Conservation (phyloP, 2,888 invertebrate species). For the Caenorhabditis afra region DNA sequence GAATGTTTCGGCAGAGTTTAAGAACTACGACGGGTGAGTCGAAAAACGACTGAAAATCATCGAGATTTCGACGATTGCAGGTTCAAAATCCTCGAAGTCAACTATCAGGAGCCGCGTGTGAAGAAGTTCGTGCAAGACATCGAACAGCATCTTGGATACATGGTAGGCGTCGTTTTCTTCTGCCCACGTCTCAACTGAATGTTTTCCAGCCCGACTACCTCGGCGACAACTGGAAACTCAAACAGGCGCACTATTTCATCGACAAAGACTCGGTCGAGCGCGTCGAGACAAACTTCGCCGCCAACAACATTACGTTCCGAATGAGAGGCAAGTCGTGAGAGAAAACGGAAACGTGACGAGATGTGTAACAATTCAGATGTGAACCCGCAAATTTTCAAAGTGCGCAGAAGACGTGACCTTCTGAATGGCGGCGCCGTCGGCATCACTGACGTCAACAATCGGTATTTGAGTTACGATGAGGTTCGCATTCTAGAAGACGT, state of each 20-base stretch:
- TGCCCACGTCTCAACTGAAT: background rate
- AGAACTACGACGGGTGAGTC: conserved; percentile 46
- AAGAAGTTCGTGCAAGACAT: conserved; percentile 42
- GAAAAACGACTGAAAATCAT: background rate
- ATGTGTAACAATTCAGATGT: conserved; percentile 35
- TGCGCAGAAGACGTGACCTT: conserved; percentile 35
- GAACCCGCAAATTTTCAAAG: conserved; percentile 53
- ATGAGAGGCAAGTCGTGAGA: conserved; percentile 32
- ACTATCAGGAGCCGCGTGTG: conserved; percentile 29
- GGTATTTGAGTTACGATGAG: conserved; percentile 59
- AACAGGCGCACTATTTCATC: conserved; percentile 53
- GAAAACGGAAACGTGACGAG: background rate
- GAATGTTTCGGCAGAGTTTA: conserved; percentile 20
- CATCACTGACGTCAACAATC: conserved; percentile 50
- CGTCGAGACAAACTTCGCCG: conserved; percentile 19
- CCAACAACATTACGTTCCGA: conserved; percentile 47
- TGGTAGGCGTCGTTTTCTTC: conserved; percentile 14
- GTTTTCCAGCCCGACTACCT: conserved; percentile 56
- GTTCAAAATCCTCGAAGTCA: conserved; percentile 54
- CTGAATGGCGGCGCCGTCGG: conserved; percentile 16
- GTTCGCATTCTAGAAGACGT: conserved; percentile 7
- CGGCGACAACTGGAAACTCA: conserved; percentile 50
- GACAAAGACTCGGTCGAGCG: conserved; percentile 34
- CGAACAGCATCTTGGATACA: conserved; percentile 53
- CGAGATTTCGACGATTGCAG: conserved; percentile 12